Base-by-base conservation (phyloP, 1,140 invertebrate genomes). In the Calliphora vicina region DNA sequence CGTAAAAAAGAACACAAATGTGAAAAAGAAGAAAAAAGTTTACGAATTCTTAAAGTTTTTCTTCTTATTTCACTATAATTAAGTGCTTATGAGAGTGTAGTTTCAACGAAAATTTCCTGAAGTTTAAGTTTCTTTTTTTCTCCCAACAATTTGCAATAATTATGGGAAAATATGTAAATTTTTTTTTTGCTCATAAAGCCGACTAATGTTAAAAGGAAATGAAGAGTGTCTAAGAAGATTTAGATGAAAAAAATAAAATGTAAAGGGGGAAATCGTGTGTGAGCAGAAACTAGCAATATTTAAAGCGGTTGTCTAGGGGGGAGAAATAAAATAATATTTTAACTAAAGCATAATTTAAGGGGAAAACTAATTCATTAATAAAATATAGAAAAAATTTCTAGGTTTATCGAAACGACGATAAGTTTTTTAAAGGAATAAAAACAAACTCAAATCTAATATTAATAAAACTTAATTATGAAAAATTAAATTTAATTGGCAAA, bases 131-230 rank as follows among this genome's bases (percentile, higher is more conserved):
- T n/a, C n/a, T n/a, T n/a, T n/a, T n/a, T 57, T n/a, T 67, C 20
- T 67, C 61, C 23, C n/a, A 23, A n/a, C n/a, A n/a, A n/a, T 25
- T 67, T 20, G 10, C n/a, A 67, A 67, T 10, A 67, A 67, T 67
- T 67, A 67, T 67, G 61, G 20, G 61, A 67, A 67, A 67, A 67
- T 67, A 67, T 67, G 8, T n/a, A 67, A 67, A 23, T 67, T 61
- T 61, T 61, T 61, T 17, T 3, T 67, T 67, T 67, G 6, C 6
- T 67, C 61, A 67, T 67, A 6, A n/a, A 50, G 17, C 17, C 4
- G 12, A 5, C n/a, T 67, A 25, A 12, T 67, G 9, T 67, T 67
- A 23, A 67, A 1, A 23, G 61, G 10, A 67, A n/a, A 67, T 23
- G 20, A 67, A 67, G 61, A 23, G 61, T 12, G 1, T n/a, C n/a